Percentiles rank a stretch among this genome's conserved stretches.
Conservation (phyloP, 2,797 vertebrate species). For the Cetoscarus ocellatus region DNA sequence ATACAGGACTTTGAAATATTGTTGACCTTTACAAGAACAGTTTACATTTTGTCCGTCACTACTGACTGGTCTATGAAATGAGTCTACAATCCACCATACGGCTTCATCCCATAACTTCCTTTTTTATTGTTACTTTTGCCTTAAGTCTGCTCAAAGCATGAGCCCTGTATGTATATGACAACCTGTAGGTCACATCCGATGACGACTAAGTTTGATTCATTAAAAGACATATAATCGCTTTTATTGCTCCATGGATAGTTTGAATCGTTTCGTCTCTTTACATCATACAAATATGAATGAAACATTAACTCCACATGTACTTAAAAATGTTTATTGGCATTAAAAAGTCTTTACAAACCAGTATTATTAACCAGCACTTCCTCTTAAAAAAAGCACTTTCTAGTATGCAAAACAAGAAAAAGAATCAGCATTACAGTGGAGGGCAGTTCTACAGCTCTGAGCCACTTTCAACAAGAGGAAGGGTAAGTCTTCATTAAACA, state of each 20-base stretch:
- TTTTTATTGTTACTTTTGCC: no score
- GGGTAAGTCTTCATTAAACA: conserved; percentile 88
- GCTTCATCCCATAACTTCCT: no score
- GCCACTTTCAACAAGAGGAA: conserved; percentile 86
- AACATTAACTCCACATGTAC: conserved; percentile 67
- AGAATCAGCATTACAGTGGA: conserved; percentile 85
- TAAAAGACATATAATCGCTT: no score
- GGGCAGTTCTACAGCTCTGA: conserved; percentile 87
- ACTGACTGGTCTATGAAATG: background rate
- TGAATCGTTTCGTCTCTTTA: background rate
- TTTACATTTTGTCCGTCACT: background rate
- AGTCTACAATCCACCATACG: background rate
- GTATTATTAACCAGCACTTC: conserved; percentile 92
- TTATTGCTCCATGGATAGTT: no score
- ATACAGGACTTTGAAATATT: background rate
- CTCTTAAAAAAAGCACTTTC: conserved; percentile 91
- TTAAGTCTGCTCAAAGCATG: no score
- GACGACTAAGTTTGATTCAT: no score
- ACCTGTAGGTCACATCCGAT: no score
- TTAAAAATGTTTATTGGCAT: conserved; percentile 93
- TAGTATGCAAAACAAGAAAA: conserved; percentile 91
- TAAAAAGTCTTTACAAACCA: conserved; percentile 90
- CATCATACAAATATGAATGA: conserved; percentile 11
- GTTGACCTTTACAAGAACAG: background rate
- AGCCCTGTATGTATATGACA: no score